A percentile compares a stretch with the other conserved stretches of the same genome.
These are phyloP conservation scores for Trididemnum miniatum DNA, from an alignment of 23 tunicate species.

Conservation along the genomic window DNA sequence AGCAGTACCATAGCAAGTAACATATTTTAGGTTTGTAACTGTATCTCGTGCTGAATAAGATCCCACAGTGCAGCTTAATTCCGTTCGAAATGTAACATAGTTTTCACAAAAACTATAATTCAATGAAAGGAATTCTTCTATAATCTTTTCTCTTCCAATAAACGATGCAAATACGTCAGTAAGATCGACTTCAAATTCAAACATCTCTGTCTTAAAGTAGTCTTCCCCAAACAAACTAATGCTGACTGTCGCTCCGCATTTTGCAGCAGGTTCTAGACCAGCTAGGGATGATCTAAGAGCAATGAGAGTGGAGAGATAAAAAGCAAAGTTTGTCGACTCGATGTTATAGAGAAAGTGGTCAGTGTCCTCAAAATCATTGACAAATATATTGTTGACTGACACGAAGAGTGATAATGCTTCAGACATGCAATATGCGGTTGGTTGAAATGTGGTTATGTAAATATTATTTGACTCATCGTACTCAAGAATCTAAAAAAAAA, in stretches of 20 bases:
- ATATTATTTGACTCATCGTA: not conserved
- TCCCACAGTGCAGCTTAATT: not conserved
- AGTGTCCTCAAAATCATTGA: not conserved
- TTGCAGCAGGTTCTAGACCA: not conserved
- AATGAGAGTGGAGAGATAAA: not conserved
- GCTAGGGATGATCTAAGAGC: not conserved
- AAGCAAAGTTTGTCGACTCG: not conserved
- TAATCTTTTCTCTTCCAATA: not conserved
- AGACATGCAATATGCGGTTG: not conserved
- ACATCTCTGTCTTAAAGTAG: not conserved
- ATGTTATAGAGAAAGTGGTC: not conserved
- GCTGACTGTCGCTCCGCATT: not conserved
- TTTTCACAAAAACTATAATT: not conserved
- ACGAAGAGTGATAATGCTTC: not conserved
- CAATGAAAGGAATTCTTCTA: not conserved
- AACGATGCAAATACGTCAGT: not conserved
- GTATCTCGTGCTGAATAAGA: not conserved
- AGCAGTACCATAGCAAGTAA: slow-evolving; percentile 1
- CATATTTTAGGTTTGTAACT: not conserved
- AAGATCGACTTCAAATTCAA: not conserved
- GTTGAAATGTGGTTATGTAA: not conserved
- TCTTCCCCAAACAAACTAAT: not conserved
- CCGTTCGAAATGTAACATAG: not conserved
- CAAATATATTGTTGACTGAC: not conserved
- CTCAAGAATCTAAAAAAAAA: slow-evolving; percentile 12